phyloP scores from a whole-genome alignment of 2,797 vertebrate species.

The Helostoma temminkii region DNA sequence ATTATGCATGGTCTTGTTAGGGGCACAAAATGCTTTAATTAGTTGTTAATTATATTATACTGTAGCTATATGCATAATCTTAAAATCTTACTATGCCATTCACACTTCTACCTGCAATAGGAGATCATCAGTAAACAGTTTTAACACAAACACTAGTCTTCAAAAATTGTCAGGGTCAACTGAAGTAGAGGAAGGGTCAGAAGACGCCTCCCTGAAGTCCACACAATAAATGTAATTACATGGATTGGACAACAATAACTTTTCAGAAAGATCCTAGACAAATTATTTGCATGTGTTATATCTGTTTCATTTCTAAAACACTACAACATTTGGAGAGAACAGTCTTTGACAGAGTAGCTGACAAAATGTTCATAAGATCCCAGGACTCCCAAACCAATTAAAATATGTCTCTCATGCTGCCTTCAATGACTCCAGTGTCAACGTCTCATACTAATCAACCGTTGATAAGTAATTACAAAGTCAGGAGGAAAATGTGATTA shows the following conservation, averaged over 20 bases:
- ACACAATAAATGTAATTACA: conserved; percentile 3
- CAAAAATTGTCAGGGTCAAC: too few species aligned
- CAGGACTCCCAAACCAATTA: conserved; percentile 69
- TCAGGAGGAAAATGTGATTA: conserved; percentile 77
- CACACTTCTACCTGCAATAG: too few species aligned
- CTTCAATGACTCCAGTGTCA: conserved; percentile 63
- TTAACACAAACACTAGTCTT: too few species aligned
- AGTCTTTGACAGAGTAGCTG: conserved; percentile 13
- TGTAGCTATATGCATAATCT: background rate
- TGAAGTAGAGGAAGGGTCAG: too few species aligned
- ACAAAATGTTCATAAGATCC: conserved; percentile 43
- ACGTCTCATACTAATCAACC: conserved; percentile 74
- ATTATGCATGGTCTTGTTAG: too few species aligned
- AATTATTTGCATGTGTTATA: conserved; percentile 8
- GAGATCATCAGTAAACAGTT: too few species aligned
- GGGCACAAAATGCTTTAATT: too few species aligned
- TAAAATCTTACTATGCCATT: too few species aligned
- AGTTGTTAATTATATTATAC: too few species aligned
- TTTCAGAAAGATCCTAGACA: conserved; percentile 6
- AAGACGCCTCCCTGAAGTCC: background rate
- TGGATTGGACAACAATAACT: background rate
- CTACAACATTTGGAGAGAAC: conserved; percentile 17
- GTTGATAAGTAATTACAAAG: conserved; percentile 77
- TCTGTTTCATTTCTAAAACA: conserved; percentile 36
- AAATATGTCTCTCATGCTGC: conserved; percentile 54